Conservation (phyloP, 1,140 invertebrate species). For the Eueides isabella region DNA sequence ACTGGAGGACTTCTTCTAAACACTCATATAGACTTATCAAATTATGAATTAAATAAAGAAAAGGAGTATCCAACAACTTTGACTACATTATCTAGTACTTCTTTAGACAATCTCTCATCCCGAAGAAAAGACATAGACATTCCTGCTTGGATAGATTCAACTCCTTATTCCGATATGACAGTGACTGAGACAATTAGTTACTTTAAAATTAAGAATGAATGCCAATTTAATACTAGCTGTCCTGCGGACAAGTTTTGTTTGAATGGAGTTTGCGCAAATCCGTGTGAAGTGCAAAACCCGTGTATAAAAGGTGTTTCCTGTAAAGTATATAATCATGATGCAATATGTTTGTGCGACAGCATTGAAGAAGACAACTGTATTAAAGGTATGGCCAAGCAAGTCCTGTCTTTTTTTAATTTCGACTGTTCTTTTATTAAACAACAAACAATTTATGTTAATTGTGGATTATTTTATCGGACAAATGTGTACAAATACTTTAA, state of each 20-base stretch:
- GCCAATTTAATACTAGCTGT: conserved; percentile 87
- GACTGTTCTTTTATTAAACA: background rate
- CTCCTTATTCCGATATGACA: conserved; percentile 58
- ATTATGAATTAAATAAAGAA: conserved; percentile 11
- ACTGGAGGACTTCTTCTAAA: background rate
- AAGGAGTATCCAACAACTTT: conserved; percentile 47
- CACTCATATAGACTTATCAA: background rate
- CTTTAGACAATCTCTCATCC: conserved; percentile 67
- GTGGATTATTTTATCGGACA: conserved; percentile 76
- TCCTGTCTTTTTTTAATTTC: background rate
- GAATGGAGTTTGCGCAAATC: conserved; percentile 87
- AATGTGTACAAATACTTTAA: conserved; percentile 53
- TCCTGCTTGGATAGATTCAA: conserved; percentile 74
- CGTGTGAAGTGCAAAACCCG: conserved; percentile 84
- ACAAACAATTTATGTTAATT: background rate
- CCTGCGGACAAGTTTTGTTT: conserved; percentile 85
- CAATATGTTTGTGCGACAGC: conserved; percentile 86
- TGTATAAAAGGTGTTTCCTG: conserved; percentile 88
- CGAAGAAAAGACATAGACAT: conserved; percentile 74
- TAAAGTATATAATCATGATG: conserved; percentile 86
- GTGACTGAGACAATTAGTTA: conserved; percentile 64
- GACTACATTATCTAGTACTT: conserved; percentile 54
- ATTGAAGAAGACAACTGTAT: conserved; percentile 70
- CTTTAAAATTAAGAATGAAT: conserved; percentile 71
- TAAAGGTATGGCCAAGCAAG: conserved; percentile 75